These are phyloP conservation scores for Anneissia japonica DNA, from an alignment of 35 echinoderm and acorn worm genomes.

Conservation along the genomic window DNA sequence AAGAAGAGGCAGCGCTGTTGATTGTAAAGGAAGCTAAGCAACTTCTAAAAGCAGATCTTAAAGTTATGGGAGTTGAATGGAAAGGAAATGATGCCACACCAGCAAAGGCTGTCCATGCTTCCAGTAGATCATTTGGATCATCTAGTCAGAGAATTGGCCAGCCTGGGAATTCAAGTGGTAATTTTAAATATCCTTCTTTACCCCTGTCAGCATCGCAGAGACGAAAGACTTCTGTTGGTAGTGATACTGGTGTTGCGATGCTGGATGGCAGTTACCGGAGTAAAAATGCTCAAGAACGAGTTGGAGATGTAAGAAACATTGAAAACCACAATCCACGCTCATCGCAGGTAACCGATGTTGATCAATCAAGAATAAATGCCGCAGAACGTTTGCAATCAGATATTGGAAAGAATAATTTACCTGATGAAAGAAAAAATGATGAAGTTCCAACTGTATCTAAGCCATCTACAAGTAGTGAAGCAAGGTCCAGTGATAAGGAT, in stretches of 20 bases:
- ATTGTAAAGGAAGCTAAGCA: slow-evolving; percentile 81
- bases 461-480: too few relatives aligned
- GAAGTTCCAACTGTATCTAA: too few relatives aligned
- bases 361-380: background rate
- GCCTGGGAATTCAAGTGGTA: background rate
- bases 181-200: background rate
- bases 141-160: background rate
- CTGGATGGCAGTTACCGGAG: background rate
- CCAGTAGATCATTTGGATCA: background rate
- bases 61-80: slow-evolving; percentile 71
- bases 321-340: background rate
- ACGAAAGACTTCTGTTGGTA: background rate
- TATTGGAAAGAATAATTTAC: background rate
- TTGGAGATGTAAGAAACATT: background rate
- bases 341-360: background rate
- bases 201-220: background rate
- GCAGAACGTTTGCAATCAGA: background rate
- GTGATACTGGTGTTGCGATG: background rate
- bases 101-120: background rate
- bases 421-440: background rate
- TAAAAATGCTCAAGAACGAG: background rate
- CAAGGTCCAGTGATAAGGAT: too few relatives aligned
- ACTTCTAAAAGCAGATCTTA: slow-evolving; percentile 62
- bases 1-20: slow-evolving; percentile 72
- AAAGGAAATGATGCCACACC: slow-evolving; percentile 10